Percentiles rank a stretch among this genome's conserved stretches.
Evolutionary conservation across 2,113 vertebrate genomes (phyloP).

Genomic region (Cyprinus carpio): DNA sequence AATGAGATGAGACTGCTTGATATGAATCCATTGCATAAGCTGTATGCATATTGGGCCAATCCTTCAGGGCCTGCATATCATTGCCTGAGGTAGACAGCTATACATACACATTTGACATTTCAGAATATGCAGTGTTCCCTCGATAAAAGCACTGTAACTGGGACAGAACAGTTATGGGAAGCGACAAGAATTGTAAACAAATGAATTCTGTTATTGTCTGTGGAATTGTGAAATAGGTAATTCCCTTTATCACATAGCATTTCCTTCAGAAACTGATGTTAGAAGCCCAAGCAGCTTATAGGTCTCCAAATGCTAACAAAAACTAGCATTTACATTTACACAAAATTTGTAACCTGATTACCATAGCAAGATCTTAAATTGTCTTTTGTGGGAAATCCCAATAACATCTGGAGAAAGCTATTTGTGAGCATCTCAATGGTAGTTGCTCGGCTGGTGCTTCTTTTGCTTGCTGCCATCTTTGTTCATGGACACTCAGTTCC

Average conservation of each 20-base stretch:
- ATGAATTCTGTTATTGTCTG: constrained; percentile 52
- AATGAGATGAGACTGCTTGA: constrained; percentile 37
- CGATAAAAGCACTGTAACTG: constrained; percentile 55
- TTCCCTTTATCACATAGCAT: constrained; percentile 41
- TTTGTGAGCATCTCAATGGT: neutral
- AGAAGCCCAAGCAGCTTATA: neutral
- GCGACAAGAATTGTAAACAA: constrained; percentile 49
- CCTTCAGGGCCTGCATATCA: constrained; percentile 52
- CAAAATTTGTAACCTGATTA: neutral
- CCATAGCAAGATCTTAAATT: neutral
- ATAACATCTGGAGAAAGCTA: neutral
- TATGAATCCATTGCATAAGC: constrained; percentile 52
- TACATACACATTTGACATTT: constrained; percentile 60
- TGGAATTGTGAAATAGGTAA: constrained; percentile 40
- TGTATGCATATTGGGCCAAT: constrained; percentile 56
- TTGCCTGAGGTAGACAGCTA: constrained; percentile 54
- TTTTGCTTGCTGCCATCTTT: neutral
- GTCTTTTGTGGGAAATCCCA: neutral
- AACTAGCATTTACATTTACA: neutral
- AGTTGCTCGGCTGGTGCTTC: neutral
- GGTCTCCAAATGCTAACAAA: neutral
- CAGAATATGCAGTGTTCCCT: constrained; percentile 53
- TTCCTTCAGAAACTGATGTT: neutral
- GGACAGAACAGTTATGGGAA: constrained; percentile 37
- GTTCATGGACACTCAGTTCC: neutral